These are phyloP conservation scores for Scleropages formosus DNA, from an alignment of 2,797 vertebrate species.

Conservation along the genomic window DNA sequence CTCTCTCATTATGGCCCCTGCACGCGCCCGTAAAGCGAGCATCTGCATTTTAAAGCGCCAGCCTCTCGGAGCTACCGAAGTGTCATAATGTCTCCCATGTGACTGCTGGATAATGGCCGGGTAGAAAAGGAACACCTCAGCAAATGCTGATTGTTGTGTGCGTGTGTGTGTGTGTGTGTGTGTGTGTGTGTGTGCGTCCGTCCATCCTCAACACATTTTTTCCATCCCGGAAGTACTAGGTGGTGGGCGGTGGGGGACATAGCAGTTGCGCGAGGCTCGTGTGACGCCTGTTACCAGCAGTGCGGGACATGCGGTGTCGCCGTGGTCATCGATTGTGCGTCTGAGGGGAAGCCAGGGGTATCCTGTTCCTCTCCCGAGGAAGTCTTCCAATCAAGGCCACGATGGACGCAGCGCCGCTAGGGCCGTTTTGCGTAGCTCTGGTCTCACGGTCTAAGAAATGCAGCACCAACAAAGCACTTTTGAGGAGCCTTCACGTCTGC, in stretches of 20 bases:
- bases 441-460: neutral
- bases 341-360: constrained; percentile 39
- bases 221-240: neutral
- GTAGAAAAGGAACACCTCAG: constrained; percentile 26
- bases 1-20: constrained; percentile 27
- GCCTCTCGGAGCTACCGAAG: constrained; percentile 22
- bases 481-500: too few relatives aligned
- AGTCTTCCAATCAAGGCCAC: neutral
- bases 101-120: constrained; percentile 38
- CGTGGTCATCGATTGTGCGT: constrained; percentile 39
- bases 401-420: too few relatives aligned
- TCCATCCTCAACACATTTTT: too few relatives aligned
- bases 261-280: neutral
- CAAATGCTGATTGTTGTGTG: constrained; percentile 21
- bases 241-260: neutral
- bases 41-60: constrained; percentile 42
- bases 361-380: constrained; percentile 38
- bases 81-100: constrained; percentile 37
- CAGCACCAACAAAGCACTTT: neutral
- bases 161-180: too few relatives aligned
- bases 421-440: neutral
- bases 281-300: constrained; percentile 39
- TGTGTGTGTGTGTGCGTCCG: too few relatives aligned
- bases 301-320: constrained; percentile 35
- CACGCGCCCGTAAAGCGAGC: constrained; percentile 19